A percentile compares a stretch with the other conserved stretches of the same genome.
Evolutionary conservation across 2,113 vertebrate species (phyloP).

Genomic region (Brachyhypopomus occidentalis): DNA sequence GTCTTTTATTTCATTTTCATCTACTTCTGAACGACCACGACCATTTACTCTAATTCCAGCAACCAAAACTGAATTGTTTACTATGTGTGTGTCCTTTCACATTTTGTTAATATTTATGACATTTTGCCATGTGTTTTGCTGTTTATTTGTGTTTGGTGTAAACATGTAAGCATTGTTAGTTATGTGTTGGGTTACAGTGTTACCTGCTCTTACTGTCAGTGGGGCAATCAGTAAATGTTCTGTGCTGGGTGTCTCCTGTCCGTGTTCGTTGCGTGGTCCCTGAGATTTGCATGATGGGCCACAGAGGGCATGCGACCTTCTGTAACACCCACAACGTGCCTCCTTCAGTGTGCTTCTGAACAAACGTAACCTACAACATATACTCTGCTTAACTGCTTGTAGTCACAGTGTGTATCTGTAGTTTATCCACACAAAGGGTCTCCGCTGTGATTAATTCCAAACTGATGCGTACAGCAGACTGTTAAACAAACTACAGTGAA

Average conservation of each 20-base stretch:
- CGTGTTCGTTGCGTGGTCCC: too few relatives aligned
- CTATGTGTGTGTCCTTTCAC: too few relatives aligned
- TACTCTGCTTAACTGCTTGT: not conserved
- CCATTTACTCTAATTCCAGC: too few relatives aligned
- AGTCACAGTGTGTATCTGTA: conserved; percentile 8
- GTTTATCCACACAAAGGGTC: not conserved
- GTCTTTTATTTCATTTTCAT: conserved; percentile 9
- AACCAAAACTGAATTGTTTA: too few relatives aligned
- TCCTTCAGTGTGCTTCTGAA: not conserved
- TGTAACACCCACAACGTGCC: not conserved
- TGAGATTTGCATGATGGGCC: not conserved
- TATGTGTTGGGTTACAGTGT: too few relatives aligned
- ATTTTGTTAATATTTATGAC: too few relatives aligned
- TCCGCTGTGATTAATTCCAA: conserved; percentile 5
- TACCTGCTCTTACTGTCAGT: too few relatives aligned
- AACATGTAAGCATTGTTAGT: too few relatives aligned
- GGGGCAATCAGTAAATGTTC: not conserved
- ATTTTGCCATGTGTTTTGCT: too few relatives aligned
- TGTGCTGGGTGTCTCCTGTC: not conserved
- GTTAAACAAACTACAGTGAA: not conserved
- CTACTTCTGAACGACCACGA: too few relatives aligned
- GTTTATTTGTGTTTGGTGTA: too few relatives aligned
- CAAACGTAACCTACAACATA: not conserved
- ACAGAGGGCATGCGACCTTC: not conserved
- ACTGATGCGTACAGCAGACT: not conserved